Evolutionary conservation across 2,888 invertebrate genomes (phyloP), one percentile per base, ranked within the genome.

Genomic region (Oscheius sp.): DNA sequence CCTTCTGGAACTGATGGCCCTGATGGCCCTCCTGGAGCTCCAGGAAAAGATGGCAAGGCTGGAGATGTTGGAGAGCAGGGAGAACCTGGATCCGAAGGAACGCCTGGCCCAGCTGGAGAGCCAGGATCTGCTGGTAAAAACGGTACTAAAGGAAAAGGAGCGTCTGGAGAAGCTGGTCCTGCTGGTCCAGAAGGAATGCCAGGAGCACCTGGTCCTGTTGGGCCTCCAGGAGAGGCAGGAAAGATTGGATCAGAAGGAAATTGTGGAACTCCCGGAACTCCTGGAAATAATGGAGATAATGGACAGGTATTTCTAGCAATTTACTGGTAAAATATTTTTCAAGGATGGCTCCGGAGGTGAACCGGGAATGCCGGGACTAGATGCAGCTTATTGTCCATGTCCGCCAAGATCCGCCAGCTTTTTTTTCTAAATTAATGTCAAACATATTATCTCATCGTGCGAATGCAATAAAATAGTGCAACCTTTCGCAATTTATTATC

Each of bases 211-310:
- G 71, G 70, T 63, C 61, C 70, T 17, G 68, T 70, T 31, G 73
- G 73, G 65, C 57, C 67, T 57, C 63, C 63, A 67, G 73, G 73
- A 68, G 63, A 65, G 53, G 55, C 73, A 6, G n/a, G n/a, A n/a
- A n/a, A n/a, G n/a, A n/a, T n/a, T n/a, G n/a, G n/a, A n/a, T n/a
- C n/a, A n/a, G n/a, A n/a, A n/a, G n/a, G n/a, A n/a, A n/a, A n/a
- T n/a, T n/a, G n/a, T n/a, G 73, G 73, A 73, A 31, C 42, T 42
- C 37, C 65, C 57, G 73, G 73, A 65, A 70, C 63, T n/a, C 66
- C 65, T 33, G 70, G 70, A 52, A 1, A 33, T n/a, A 27, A 52
- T 25, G 50, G 50, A 25, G 50, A 52, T 27, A 52, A 52, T 52
- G 50, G 50, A 25, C 27, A n/a, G 12, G 50, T 52, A 2, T 29